Evolutionary conservation across 2,888 invertebrate species (phyloP), one percentile per base, ranked within the genome.

Genomic region (Stictocephala bisonia): DNA sequence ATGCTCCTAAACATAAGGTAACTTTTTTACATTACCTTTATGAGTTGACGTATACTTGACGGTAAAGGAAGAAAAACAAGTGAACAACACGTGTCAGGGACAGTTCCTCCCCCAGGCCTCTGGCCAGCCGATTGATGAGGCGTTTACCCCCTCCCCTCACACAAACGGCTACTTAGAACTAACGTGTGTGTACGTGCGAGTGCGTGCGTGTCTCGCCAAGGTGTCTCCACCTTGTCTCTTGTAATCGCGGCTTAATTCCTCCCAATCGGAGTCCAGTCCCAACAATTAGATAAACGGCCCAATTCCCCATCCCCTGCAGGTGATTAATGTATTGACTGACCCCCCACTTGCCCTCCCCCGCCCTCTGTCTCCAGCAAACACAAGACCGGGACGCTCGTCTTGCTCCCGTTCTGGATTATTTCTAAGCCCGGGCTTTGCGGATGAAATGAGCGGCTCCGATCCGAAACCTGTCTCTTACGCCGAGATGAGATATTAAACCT

Each of bases 281-380:
- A 73, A 68, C 73, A 73, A 73, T 73, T 73, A 73, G 73, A 73
- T 73, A 73, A 73, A 73, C 68, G 67, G 68, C 73, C 73, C 73
- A 56, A 44, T 51, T 60, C 66, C 53, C 41, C 72, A 40, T 29
- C 18, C 51, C 53, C 24, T 29, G 26, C 71, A 68, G 31, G 31
- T 68, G 48, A 60, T 60, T 60, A 60, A 60, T 60, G 35, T 60
- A 60, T 60, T 35, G 60, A 60, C 60, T 60, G 18, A 60, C 60
- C 60, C 24, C 18, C 9, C 35, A 3, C 22, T 35, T 40, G 31
- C 35, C 22, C 60, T 35, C 35, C 20, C 15, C 13, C 35, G 29
- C n/a, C 6, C n/a, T 15, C 56, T 35, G 2, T 31, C 11, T 22
- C 60, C n/a, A n/a, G n/a, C n/a, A n/a, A n/a, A n/a, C n/a, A n/a